Percentiles rank a stretch among this genome's conserved stretches.
Conservation (phyloP, 2,888 invertebrate species). For the Cantharis rustica region DNA sequence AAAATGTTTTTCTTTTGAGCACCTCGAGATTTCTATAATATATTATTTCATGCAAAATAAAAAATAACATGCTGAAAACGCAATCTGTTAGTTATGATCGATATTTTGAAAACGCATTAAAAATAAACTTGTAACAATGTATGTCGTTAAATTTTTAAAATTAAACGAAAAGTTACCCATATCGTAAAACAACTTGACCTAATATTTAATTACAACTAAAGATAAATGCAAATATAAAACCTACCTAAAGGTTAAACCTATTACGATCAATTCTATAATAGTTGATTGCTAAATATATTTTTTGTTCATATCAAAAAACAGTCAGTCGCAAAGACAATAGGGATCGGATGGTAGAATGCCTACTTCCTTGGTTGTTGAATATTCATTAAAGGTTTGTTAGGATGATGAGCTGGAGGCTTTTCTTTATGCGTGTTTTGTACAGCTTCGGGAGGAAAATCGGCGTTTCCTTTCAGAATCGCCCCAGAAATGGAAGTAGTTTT, state of each 20-base stretch:
- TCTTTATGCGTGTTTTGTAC: conserved; percentile 82
- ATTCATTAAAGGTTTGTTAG: conserved; percentile 65
- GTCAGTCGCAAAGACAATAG: conserved; percentile 14
- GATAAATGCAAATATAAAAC: not conserved
- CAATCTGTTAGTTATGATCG: not conserved
- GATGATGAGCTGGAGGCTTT: conserved; percentile 70
- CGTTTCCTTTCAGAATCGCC: conserved; percentile 79
- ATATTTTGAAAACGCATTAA: not conserved
- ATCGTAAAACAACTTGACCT: not conserved
- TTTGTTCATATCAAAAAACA: not conserved
- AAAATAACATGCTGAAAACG: not conserved
- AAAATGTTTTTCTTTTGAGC: too few relatives aligned
- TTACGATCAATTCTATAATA: not conserved
- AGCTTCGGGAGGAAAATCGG: conserved; percentile 88
- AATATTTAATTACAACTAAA: not conserved
- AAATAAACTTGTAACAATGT: not conserved
- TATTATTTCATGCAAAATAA: not conserved
- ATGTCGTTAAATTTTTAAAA: not conserved
- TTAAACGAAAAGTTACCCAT: not conserved
- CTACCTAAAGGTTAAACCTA: not conserved
- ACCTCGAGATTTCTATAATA: not conserved
- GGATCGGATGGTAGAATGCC: conserved; percentile 41
- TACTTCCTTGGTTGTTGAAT: conserved; percentile 92
- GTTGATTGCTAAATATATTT: not conserved
- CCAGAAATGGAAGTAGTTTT: conserved; percentile 80